Evolutionary conservation across 1,140 invertebrate species (phyloP), one percentile per base, ranked within the genome.

Genomic region (Microplitis mediator): DNA sequence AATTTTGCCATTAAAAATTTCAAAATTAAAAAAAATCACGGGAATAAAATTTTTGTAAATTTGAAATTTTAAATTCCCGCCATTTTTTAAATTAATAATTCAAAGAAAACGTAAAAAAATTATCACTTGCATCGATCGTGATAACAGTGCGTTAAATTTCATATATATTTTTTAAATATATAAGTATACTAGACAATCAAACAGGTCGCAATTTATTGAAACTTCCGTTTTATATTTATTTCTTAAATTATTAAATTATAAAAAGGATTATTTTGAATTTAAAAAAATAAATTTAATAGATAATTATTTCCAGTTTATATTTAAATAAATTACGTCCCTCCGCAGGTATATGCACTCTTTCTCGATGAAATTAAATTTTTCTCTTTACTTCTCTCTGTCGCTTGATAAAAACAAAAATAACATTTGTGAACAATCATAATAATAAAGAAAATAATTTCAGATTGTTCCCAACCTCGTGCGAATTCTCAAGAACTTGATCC

Each of bases 401-500:
- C 45, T 32, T 67, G 45, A 67, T 51, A 9, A 23, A 9, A 71
- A 39, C 76, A 45, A 76, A 65, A 67, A 75, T 16, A 54, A 68
- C 71, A 68, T 74, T 32, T 62, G 8, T 23, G 2, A n/a, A 11
- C 45, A 54, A 6, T 31, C 23, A 71, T 58, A 66, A 4, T 54
- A 16, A 16, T 9, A 45, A 8, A 14, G 31, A 45, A 77, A 74
- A 79, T 83, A 77, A 77, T 92, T 92, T 72, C 89, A 99, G 97
- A 94, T 99, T 86, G 98, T 99, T 75, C 97, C 98, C 76, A 99
- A 98, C 88, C 89, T 99, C 80, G 98, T 99, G 65, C 91, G 98
- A 80, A 98, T 99, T 84, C 88, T 99, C 79, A 99, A 99, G 88
- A 99, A 99, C 88, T 88, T 99, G 45, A 98, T 99, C 73, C 90